phyloP scores from a whole-genome alignment of 2,113 vertebrate species.

The Menura novaehollandiae region DNA sequence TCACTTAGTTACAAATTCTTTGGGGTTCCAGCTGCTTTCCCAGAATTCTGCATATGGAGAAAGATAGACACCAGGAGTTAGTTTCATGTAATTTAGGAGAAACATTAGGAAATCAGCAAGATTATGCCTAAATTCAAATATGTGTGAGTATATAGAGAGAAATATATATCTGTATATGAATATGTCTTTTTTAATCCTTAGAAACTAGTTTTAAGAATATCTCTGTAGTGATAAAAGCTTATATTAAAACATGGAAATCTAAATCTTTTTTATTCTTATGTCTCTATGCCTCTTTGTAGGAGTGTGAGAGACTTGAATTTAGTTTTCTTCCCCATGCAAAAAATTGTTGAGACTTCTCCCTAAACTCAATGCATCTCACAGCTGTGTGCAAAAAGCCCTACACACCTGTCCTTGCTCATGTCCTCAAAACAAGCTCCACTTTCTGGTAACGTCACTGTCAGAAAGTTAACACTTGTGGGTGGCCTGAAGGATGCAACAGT shows the following conservation, averaged over 20 bases:
- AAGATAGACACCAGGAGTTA: not conserved
- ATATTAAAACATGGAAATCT: not conserved
- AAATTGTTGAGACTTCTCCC: not conserved
- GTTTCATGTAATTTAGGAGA: not conserved
- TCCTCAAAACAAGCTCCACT: not conserved
- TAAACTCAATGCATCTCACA: not conserved
- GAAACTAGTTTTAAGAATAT: not conserved
- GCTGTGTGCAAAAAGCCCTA: not conserved
- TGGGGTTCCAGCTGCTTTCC: not conserved
- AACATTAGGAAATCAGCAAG: fast-evolving
- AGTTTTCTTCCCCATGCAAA: not conserved
- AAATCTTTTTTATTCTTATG: not conserved
- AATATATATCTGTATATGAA: not conserved
- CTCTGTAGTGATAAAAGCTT: not conserved
- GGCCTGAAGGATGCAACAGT: not conserved
- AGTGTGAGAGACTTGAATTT: not conserved
- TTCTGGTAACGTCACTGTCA: not conserved
- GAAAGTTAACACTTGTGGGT: not conserved
- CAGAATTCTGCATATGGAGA: not conserved
- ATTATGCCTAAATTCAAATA: not conserved
- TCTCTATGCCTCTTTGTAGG: not conserved
- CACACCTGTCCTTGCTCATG: not conserved
- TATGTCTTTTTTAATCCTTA: not conserved
- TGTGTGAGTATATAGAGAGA: not conserved
- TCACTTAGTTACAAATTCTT: not conserved